Base-by-base conservation (phyloP, 2,113 vertebrate species). In the Motacilla alba region DNA sequence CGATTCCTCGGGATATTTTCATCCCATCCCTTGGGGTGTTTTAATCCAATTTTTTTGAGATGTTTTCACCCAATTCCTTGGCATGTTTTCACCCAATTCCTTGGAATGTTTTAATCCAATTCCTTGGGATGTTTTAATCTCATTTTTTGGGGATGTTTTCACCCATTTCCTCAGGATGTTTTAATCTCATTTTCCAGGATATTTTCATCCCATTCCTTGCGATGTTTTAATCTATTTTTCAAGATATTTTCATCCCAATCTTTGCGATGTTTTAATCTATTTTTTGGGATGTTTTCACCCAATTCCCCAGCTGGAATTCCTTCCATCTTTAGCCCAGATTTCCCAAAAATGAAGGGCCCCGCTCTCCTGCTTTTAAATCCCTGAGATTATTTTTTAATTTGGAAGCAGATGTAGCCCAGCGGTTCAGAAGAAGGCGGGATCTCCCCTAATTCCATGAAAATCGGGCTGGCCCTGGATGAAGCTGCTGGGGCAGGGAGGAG, bases 261-360 rank as follows among this genome's bases (percentile, higher is more conserved):
- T 24, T 26, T 8, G 4, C 24, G 49, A 50, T 50, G 23, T 50
- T 26, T 50, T 26, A 9, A 50, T 50, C 8, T 13, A 17, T 52
- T 52, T 17, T 15, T 52, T 6, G 10, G 27, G 50, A 11, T 18
- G 0, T 35, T 64, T 53, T 17, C 6, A 17, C 4, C 26, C 72
- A 28, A 35, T 35, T 58, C 53, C 35, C 43, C 53, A 9, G 5
- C 64, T 22, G 28, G 21, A 69, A 69, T 69, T 41, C 35, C 13
- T n/a, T 5, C 5, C 28, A 3, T 18, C 11, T n/a, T 39, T 9
- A 23, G 1, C 44, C 64, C 3, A 0, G 7, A n/a, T 28, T n/a
- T 50, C 17, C 53, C 24, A 4, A 4, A 41, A 33, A 3, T 7
- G 7, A 4, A 33, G 11, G 3, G 7, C 23, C 15, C 24, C 9